These are phyloP conservation scores for Smithornis capensis DNA, from an alignment of 2,113 vertebrate species.

Conservation along the genomic window DNA sequence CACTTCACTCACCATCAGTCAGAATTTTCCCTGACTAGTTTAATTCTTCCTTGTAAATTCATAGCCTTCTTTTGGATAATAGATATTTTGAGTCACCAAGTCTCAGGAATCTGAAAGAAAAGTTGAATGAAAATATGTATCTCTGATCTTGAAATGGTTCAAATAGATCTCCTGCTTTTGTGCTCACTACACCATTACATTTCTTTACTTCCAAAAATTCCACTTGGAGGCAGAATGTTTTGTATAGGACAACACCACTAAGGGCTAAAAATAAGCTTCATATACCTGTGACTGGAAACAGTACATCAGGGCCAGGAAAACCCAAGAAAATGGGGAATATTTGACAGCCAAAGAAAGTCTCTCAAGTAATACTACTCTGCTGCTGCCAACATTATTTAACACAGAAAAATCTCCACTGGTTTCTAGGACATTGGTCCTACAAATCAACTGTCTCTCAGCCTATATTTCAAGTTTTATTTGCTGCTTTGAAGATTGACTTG, in stretches of 20 bases:
- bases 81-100: neutral
- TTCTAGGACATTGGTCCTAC: neutral
- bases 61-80: neutral
- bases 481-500: neutral
- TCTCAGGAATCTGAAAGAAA: neutral
- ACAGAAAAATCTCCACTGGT: neutral
- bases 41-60: neutral
- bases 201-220: neutral
- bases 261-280: neutral
- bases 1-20: neutral
- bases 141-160: neutral
- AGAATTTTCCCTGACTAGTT: neutral
- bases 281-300: conserved; percentile 27
- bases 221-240: neutral
- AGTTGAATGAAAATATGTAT: neutral
- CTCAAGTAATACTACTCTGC: neutral
- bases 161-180: neutral
- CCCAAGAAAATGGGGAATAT: neutral
- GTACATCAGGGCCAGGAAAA: neutral
- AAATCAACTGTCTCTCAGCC: neutral
- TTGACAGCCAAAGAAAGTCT: neutral
- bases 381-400: neutral
- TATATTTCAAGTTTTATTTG: neutral
- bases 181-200: neutral
- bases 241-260: neutral